Percentiles rank a stretch among this genome's conserved stretches.
Evolutionary conservation across 35 echinoderm and acorn worm genomes (phyloP).

Genomic region (Ophioderma brevispina): DNA sequence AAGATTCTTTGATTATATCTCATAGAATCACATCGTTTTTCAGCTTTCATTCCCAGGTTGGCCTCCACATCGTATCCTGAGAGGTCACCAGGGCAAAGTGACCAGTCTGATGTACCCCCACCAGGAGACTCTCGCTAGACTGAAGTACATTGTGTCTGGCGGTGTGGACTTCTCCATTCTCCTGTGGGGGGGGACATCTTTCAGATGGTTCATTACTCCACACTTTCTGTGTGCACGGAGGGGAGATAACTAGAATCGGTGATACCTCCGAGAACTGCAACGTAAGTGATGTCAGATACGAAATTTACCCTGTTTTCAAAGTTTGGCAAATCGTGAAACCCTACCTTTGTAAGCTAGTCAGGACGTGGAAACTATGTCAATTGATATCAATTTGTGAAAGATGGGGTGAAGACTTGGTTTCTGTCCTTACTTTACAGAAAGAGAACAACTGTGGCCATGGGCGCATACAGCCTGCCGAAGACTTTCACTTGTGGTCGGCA

Average conservation of each 20-base stretch:
- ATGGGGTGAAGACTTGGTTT: too few relatives aligned
- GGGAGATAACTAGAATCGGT: constrained; percentile 82
- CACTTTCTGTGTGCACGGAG: constrained; percentile 94
- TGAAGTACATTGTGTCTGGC: constrained; percentile 83
- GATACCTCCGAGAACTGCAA: constrained; percentile 95
- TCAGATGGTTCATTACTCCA: constrained; percentile 81
- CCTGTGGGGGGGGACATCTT: constrained; percentile 95
- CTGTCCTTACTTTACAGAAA: too few relatives aligned
- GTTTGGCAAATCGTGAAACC: neutral
- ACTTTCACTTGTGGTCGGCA: too few relatives aligned
- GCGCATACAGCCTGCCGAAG: too few relatives aligned
- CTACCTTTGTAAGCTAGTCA: too few relatives aligned
- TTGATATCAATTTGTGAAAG: too few relatives aligned
- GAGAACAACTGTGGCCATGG: too few relatives aligned
- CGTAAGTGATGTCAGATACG: constrained; percentile 60
- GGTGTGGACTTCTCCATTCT: constrained; percentile 91
- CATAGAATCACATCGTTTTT: too few relatives aligned
- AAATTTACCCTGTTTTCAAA: neutral
- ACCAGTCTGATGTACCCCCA: constrained; percentile 95
- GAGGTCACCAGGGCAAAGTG: constrained; percentile 93
- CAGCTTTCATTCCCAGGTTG: constrained; percentile 89
- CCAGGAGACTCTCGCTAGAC: constrained; percentile 77
- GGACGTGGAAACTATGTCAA: too few relatives aligned
- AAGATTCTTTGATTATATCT: too few relatives aligned
- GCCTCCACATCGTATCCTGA: constrained; percentile 96